These are phyloP conservation scores for Diarsia rubi DNA, from an alignment of 2,888 invertebrate species.

Conservation along the genomic window DNA sequence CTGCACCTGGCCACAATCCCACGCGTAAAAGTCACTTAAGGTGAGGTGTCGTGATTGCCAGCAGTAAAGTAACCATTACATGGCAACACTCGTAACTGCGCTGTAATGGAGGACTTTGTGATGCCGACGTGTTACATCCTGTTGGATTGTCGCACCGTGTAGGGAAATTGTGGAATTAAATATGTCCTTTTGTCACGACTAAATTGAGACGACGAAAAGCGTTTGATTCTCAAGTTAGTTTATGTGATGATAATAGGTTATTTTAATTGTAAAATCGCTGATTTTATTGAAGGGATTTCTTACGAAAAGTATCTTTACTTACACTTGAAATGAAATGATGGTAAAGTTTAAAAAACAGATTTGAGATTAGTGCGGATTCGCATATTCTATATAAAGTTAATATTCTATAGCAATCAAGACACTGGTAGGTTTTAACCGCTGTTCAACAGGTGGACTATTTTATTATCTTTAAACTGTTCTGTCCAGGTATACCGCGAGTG, in stretches of 20 bases:
- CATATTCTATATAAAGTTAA: background rate
- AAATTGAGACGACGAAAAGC: background rate
- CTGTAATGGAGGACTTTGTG: conserved; percentile 37
- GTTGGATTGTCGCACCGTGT: background rate
- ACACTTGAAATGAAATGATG: background rate
- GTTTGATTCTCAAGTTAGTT: background rate
- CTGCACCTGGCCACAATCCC: conserved; percentile 43
- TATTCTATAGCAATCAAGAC: background rate
- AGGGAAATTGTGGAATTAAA: conserved; percentile 15
- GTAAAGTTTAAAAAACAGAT: background rate
- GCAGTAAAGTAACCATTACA: conserved; percentile 44
- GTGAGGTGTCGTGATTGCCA: conserved; percentile 38
- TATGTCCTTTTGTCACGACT: background rate
- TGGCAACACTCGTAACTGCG: conserved; percentile 35
- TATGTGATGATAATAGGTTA: background rate
- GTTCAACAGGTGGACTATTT: background rate
- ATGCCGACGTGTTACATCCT: conserved; percentile 36
- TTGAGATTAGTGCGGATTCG: background rate
- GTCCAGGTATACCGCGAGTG: conserved; percentile 94
- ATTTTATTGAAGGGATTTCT: background rate
- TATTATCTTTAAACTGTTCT: conserved; percentile 14
- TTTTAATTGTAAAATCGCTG: background rate
- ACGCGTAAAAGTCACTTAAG: conserved; percentile 33
- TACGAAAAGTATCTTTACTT: background rate
- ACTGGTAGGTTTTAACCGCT: background rate